A percentile compares a stretch with the other conserved stretches of the same genome.
Evolutionary conservation across 2,888 invertebrate genomes (phyloP).

Genomic region (Eristalinus sepulchralis): DNA sequence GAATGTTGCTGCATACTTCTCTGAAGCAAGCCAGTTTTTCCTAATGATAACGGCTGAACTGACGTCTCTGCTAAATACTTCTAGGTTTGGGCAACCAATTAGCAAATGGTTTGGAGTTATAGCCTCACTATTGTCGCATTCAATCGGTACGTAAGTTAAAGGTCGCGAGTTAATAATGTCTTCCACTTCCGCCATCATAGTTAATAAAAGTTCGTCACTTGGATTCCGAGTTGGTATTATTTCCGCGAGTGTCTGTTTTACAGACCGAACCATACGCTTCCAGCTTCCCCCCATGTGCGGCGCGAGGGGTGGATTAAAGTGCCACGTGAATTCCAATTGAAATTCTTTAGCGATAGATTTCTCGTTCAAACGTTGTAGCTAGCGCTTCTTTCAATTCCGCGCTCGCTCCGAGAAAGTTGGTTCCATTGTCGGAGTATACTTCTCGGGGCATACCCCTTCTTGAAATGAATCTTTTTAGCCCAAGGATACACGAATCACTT

Average conservation of each 20-base stretch:
- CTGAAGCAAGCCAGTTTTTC: constrained; percentile 1
- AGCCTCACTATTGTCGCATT: no score
- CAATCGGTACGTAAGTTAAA: neutral
- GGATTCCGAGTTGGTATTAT: neutral
- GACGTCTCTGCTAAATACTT: no score
- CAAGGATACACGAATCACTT: constrained; percentile 51
- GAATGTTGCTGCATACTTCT: constrained; percentile 41
- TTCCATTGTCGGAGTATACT: constrained; percentile 57
- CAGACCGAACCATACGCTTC: neutral
- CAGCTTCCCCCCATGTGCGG: constrained; percentile 15
- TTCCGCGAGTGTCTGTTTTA: neutral
- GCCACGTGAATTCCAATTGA: no score
- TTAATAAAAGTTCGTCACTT: constrained; percentile 1
- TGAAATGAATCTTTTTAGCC: constrained; percentile 34
- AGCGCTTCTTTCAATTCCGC: neutral
- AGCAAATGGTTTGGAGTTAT: no score
- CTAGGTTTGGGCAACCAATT: no score
- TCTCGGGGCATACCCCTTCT: constrained; percentile 42
- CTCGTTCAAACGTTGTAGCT: no score
- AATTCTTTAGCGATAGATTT: no score
- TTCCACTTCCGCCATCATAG: constrained; percentile 23
- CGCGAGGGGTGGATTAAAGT: no score
- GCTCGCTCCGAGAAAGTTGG: constrained; percentile 51
- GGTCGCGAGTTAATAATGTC: neutral
- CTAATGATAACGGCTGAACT: no score